phyloP scores from a whole-genome alignment of 2,888 invertebrate genomes.

The Dichetophora obliterata region DNA sequence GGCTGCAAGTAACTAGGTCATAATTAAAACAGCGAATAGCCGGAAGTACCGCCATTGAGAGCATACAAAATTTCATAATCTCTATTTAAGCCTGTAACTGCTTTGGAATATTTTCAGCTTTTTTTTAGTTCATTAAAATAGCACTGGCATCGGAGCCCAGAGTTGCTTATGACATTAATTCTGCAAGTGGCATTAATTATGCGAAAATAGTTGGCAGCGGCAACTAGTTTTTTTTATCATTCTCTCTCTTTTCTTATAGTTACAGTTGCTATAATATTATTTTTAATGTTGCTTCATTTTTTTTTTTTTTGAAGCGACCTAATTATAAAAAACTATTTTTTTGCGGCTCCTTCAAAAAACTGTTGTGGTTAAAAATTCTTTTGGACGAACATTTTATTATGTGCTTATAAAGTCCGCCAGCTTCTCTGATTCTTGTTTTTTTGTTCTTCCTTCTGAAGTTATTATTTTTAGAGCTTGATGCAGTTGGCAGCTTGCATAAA shows the following conservation, averaged over 20 bases:
- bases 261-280: no score
- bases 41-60: not conserved
- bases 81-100: not conserved
- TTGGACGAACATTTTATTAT: conserved; percentile 12
- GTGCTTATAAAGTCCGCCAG: not conserved
- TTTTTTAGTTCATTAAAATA: not conserved
- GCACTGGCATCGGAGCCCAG: not conserved
- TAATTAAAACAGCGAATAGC: not conserved
- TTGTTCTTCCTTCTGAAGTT: not conserved
- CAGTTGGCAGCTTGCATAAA: conserved; percentile 26
- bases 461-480: conserved; percentile 9
- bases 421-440: not conserved
- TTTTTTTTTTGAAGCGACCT: no score
- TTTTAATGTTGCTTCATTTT: no score
- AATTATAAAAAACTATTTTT: no score
- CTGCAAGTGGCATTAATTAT: conserved; percentile 10
- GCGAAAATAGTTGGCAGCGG: not conserved
- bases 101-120: not conserved
- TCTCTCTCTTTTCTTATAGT: no score
- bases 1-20: not conserved
- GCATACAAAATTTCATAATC: not conserved
- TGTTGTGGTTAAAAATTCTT: conserved; percentile 10
- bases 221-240: no score
- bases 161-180: conserved; percentile 5
- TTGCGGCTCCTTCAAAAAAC: no score